Conservation (phyloP, 2,888 invertebrate genomes). For the Athalia cordata region DNA sequence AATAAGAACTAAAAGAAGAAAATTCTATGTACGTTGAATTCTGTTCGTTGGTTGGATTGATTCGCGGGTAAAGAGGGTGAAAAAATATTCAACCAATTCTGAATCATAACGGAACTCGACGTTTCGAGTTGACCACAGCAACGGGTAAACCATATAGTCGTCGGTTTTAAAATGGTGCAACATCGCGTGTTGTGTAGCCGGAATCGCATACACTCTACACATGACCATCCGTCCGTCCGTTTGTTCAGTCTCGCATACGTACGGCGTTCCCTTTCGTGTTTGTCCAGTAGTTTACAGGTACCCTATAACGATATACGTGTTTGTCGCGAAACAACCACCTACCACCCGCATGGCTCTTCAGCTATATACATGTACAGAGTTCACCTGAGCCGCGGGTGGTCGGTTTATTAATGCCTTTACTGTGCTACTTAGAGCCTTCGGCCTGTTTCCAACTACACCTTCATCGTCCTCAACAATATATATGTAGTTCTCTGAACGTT, state of each 20-base stretch:
- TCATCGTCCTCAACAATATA: background rate
- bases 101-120: too few relatives aligned
- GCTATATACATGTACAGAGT: slow-evolving; percentile 30
- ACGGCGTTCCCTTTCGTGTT: slow-evolving; percentile 33
- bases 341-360: background rate
- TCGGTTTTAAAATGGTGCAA: too few relatives aligned
- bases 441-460: slow-evolving; percentile 22
- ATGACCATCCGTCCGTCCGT: too few relatives aligned
- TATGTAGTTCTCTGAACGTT: background rate
- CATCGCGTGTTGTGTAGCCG: too few relatives aligned
- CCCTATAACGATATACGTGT: background rate
- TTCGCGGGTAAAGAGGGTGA: too few relatives aligned
- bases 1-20: too few relatives aligned
- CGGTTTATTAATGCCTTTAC: slow-evolving; percentile 39
- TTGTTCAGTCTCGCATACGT: background rate
- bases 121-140: too few relatives aligned
- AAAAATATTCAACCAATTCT: too few relatives aligned
- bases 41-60: too few relatives aligned
- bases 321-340: background rate
- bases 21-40: too few relatives aligned
- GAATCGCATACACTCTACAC: too few relatives aligned
- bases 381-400: background rate
- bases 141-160: too few relatives aligned
- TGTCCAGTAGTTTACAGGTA: background rate
- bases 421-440: slow-evolving; percentile 33